phyloP scores from a whole-genome alignment of 2,888 invertebrate genomes.

The Oconnorella tubifera region DNA sequence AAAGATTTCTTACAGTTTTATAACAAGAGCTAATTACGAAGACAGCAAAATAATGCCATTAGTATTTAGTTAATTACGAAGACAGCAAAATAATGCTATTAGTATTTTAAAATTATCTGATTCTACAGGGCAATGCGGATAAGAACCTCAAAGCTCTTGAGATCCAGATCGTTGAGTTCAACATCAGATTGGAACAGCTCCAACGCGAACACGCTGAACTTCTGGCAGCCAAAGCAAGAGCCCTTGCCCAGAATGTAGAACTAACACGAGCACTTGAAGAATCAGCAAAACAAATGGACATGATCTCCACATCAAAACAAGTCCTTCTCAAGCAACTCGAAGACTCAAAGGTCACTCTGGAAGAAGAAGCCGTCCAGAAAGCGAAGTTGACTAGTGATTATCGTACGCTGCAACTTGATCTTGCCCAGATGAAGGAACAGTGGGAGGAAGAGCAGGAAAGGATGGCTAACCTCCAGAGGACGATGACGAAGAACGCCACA shows the following conservation, averaged over 20 bases:
- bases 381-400: conserved; percentile 68
- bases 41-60: not conserved
- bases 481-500: conserved; percentile 50
- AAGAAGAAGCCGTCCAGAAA: conserved; percentile 74
- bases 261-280: conserved; percentile 94
- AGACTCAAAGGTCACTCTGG: conserved; percentile 94
- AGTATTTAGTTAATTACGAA: not conserved
- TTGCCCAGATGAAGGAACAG: conserved; percentile 97
- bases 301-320: conserved; percentile 85
- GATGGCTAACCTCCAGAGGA: conserved; percentile 89
- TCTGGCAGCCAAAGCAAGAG: conserved; percentile 68
- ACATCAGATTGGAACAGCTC: conserved; percentile 93
- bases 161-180: conserved; percentile 90
- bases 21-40: not conserved
- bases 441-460: conserved; percentile 93
- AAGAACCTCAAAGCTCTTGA: conserved; percentile 97
- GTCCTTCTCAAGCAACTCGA: conserved; percentile 92
- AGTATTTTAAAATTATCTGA: no score
- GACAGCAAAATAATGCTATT: not conserved
- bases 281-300: conserved; percentile 92
- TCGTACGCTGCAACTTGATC: conserved; percentile 97
- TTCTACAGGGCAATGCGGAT: conserved; percentile 92
- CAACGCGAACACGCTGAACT: conserved; percentile 95
- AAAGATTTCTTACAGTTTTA: no score
- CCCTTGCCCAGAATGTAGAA: conserved; percentile 90